Conservation (phyloP, 1,140 invertebrate genomes). For the Drosophila pandora region DNA sequence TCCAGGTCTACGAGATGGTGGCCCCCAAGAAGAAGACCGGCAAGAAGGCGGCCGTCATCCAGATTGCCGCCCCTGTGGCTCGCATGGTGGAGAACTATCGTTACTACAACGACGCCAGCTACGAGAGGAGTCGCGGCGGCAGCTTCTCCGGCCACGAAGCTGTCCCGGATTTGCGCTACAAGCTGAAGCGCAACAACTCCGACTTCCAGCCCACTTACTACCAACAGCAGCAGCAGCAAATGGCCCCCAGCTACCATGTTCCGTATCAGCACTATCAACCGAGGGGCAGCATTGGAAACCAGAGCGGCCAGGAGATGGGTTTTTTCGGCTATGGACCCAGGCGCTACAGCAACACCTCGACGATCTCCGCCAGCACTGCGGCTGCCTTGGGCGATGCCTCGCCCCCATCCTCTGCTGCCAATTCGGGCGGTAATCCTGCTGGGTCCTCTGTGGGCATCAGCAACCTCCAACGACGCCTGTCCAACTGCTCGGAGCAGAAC, state of each 20-base stretch:
- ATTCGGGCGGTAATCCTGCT: conserved; percentile 19
- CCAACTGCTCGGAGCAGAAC: conserved; percentile 77
- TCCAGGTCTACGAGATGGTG: conserved; percentile 82
- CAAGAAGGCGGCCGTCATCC: conserved; percentile 79
- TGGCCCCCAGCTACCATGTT: conserved; percentile 41
- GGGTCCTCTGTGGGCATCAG: conserved; percentile 14
- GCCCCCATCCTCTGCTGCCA: conserved; percentile 46
- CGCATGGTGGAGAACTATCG: conserved; percentile 83
- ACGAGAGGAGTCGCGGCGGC: conserved; percentile 77
- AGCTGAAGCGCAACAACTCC: conserved; percentile 79
- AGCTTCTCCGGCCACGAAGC: conserved; percentile 77
- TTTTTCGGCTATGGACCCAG: conserved; percentile 73
- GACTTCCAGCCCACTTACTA: conserved; percentile 74
- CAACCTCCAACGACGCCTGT: conserved; percentile 66
- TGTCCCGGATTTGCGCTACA: conserved; percentile 69
- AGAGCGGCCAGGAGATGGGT: conserved; percentile 35
- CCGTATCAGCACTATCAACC: conserved; percentile 67
- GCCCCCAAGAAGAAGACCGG: conserved; percentile 83
- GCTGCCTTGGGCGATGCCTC: conserved; percentile 48
- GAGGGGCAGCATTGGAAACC: conserved; percentile 40
- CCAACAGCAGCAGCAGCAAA: conserved; percentile 24
- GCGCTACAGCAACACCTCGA: conserved; percentile 79
- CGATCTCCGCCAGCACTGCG: conserved; percentile 71
- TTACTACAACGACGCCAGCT: conserved; percentile 74
- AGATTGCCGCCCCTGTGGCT: conserved; percentile 71